Base-by-base conservation (phyloP, 2,797 vertebrate genomes). In the Lepilemur septentrionalis region DNA sequence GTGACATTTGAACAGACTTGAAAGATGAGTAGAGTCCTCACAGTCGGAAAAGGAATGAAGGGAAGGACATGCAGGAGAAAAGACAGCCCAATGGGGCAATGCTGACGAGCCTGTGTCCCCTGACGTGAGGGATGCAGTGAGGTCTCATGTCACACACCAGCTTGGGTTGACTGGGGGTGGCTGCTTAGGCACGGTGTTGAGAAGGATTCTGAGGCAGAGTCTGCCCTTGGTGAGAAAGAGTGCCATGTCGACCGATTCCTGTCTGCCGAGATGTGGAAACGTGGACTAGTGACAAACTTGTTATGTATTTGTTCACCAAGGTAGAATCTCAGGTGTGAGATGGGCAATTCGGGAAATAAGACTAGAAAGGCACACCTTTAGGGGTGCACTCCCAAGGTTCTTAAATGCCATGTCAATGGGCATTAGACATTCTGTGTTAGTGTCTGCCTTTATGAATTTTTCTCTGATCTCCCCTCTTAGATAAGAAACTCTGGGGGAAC, bases 211-310 rank as follows among this genome's bases (percentile, higher is more conserved):
- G 76, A 88, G 59, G 38, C 55, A 0, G 32, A 46, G 48, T 32
- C 46, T 90, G 79, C 10, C 23, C 5, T 22, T 23, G 2, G 11
- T 18, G 41, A 43, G 46, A 65, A 79, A 7, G n/a, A 5, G 5
- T 2, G 9, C 11, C 5, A 0, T 14, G 57, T 30, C 5, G 25
- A 0, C 3, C 9, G 25, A 32, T 63, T 11, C n/a, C 25, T 7
- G 18, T n/a, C 89, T 17, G n/a, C 82, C 17, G 0, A 5, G 9
- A 5, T 43, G 28, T 57, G 38, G n/a, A 15, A 32, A 11, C 7
- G 7, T 38, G 23, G 48, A 28, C 9, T 2, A 41, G 67, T 20
- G 6, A 11, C 46, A 3, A 10, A 1, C 1, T 12, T 25, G 80
- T 55, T 46, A 0, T 35, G 63, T 9, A 0, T 85, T 14, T 75